These are phyloP conservation scores for Watsonalla cultraria DNA, from an alignment of 2,888 invertebrate species.

Conservation along the genomic window DNA sequence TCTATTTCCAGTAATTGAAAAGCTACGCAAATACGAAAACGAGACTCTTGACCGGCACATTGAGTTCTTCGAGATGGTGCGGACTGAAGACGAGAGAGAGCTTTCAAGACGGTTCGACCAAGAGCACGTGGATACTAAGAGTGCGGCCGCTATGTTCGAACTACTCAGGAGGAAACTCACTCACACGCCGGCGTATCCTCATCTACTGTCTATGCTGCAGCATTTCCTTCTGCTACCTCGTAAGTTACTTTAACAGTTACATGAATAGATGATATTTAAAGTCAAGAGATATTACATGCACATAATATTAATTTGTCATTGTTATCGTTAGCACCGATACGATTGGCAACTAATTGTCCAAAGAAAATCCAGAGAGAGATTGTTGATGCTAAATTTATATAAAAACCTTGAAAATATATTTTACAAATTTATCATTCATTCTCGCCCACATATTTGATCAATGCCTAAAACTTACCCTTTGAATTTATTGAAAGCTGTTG, in stretches of 20 bases:
- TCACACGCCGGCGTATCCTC: constrained; percentile 95
- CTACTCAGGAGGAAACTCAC: constrained; percentile 91
- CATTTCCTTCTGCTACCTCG: constrained; percentile 90
- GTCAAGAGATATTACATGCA: constrained; percentile 3
- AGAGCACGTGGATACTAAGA: constrained; percentile 96
- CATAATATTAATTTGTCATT: too few relatives aligned
- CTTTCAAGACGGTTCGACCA: constrained; percentile 93
- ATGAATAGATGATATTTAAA: too few relatives aligned
- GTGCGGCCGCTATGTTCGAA: constrained; percentile 95
- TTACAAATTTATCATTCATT: too few relatives aligned
- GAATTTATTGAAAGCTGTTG: too few relatives aligned
- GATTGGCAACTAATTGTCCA: too few relatives aligned
- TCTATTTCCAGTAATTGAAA: constrained; percentile 92
- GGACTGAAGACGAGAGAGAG: constrained; percentile 97
- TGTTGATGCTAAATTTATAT: too few relatives aligned
- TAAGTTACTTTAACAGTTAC: constrained; percentile 21
- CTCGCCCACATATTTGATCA: too few relatives aligned
- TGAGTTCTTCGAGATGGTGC: constrained; percentile 99
- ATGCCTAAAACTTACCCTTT: too few relatives aligned
- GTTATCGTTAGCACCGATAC: too few relatives aligned
- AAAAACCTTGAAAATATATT: too few relatives aligned
- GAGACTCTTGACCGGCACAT: constrained; percentile 96
- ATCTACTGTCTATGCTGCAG: constrained; percentile 92
- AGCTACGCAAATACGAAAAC: constrained; percentile 94
- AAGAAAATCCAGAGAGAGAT: too few relatives aligned